Conservation (phyloP, 1,140 invertebrate species). For the Lordiphosa clarofinis region DNA sequence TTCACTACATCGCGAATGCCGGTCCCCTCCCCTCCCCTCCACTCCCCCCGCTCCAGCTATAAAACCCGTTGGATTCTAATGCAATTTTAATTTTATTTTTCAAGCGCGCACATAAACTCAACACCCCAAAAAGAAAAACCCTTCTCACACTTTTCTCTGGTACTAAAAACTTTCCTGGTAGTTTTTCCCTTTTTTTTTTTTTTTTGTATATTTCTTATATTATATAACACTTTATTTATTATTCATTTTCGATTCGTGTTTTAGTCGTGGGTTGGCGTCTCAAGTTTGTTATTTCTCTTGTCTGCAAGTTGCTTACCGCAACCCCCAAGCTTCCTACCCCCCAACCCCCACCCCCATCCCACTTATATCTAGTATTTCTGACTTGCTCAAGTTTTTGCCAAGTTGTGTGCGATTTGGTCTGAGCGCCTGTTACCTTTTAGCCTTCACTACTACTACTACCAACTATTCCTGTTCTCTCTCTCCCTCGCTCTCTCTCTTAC, state of each 20-base stretch:
- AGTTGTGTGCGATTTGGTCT: constrained; percentile 40
- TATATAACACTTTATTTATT: constrained; percentile 79
- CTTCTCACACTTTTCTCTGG: neutral
- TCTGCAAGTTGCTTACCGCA: constrained; percentile 71
- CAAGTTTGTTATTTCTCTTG: constrained; percentile 77
- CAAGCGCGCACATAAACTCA: constrained; percentile 73
- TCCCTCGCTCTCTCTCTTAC: neutral
- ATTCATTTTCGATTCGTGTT: constrained; percentile 78
- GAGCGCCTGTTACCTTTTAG: constrained; percentile 54
- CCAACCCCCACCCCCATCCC: neutral
- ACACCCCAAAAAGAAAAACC: constrained; percentile 5
- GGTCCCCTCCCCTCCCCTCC: neutral
- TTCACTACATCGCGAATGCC: constrained; percentile 40
- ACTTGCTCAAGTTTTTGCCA: constrained; percentile 20
- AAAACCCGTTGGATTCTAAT: constrained; percentile 74
- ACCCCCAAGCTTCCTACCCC: constrained; percentile 1
- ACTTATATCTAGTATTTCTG: neutral
- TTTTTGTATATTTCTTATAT: constrained; percentile 71
- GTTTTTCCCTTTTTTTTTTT: constrained; percentile 34
- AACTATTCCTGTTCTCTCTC: constrained; percentile 27
- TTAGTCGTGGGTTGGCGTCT: constrained; percentile 58
- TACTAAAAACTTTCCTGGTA: constrained; percentile 49
- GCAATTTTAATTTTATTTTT: constrained; percentile 78
- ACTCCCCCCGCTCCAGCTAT: constrained; percentile 13
- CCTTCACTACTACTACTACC: constrained; percentile 71